phyloP scores from a whole-genome alignment of 1,140 invertebrate genomes.

The Melipona quadrifasciata region DNA sequence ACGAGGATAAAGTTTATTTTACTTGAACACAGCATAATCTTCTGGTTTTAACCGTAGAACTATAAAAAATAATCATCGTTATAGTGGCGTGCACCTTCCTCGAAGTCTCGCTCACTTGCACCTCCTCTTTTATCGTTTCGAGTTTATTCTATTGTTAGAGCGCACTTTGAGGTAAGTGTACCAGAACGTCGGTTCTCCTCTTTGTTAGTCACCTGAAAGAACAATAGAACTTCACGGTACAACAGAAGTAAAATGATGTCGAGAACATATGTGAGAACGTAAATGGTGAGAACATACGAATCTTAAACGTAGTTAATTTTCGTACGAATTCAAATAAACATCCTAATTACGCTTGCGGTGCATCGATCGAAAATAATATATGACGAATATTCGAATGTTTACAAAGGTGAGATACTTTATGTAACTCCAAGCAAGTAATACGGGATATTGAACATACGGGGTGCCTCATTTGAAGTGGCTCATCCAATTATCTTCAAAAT shows the following conservation, averaged over 20 bases:
- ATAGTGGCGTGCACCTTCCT: conserved; percentile 21
- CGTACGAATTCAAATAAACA: neutral
- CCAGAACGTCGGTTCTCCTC: conserved; percentile 39
- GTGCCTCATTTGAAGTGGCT: no score
- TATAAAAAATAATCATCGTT: conserved; percentile 58
- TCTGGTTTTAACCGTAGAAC: neutral
- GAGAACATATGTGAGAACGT: neutral
- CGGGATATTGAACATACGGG: no score
- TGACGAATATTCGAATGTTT: no score
- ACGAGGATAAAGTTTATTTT: conserved; percentile 21
- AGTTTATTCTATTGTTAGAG: conserved; percentile 55
- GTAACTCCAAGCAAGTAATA: no score
- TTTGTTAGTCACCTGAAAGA: conserved; percentile 36
- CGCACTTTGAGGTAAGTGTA: conserved; percentile 47
- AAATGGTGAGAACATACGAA: neutral
- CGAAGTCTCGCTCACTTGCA: conserved; percentile 50
- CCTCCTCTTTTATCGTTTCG: conserved; percentile 44
- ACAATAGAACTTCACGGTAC: conserved; percentile 37
- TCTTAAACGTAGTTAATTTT: conserved; percentile 35
- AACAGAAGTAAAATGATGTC: conserved; percentile 19
- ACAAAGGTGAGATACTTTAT: no score
- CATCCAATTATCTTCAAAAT: no score
- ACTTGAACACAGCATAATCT: neutral
- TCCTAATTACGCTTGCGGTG: neutral
- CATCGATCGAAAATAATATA: neutral